Evolutionary conservation across 2,113 vertebrate genomes (phyloP).

Genomic region (Poeciliopsis prolifica): DNA sequence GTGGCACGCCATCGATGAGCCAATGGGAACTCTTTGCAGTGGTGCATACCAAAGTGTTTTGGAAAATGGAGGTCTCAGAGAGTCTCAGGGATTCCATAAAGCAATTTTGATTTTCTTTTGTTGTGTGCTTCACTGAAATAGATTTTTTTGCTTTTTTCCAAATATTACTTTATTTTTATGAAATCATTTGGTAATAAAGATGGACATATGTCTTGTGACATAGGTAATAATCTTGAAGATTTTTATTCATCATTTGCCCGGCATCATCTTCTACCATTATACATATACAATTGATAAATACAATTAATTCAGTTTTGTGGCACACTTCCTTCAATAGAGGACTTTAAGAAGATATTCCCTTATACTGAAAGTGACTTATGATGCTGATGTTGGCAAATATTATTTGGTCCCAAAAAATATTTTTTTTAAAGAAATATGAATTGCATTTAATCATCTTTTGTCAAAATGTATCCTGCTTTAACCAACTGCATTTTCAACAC

Average conservation of each 20-base stretch:
- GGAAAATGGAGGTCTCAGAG: not conserved
- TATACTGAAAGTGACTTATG: too few species aligned
- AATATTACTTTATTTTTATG: not conserved
- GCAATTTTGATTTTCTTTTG: not conserved
- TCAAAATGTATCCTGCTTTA: not conserved
- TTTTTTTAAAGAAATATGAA: not conserved
- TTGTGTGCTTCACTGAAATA: not conserved
- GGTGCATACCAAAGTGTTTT: conserved; percentile 20
- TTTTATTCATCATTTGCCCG: too few species aligned
- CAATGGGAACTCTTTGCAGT: conserved; percentile 29
- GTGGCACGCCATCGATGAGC: conserved; percentile 42
- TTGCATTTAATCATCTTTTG: not conserved
- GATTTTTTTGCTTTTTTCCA: not conserved
- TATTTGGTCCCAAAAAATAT: too few species aligned
- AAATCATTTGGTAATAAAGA: not conserved
- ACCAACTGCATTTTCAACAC: not conserved
- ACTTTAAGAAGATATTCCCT: too few species aligned
- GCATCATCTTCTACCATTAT: too few species aligned
- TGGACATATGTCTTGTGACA: not conserved
- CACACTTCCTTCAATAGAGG: too few species aligned
- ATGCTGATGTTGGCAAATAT: too few species aligned
- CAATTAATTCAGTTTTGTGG: too few species aligned
- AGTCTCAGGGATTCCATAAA: not conserved
- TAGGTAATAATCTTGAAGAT: not conserved
- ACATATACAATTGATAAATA: too few species aligned